Percentiles rank a stretch among this genome's conserved stretches.
Conservation (phyloP, 2,888 invertebrate species). For the Agrotis clavis region DNA sequence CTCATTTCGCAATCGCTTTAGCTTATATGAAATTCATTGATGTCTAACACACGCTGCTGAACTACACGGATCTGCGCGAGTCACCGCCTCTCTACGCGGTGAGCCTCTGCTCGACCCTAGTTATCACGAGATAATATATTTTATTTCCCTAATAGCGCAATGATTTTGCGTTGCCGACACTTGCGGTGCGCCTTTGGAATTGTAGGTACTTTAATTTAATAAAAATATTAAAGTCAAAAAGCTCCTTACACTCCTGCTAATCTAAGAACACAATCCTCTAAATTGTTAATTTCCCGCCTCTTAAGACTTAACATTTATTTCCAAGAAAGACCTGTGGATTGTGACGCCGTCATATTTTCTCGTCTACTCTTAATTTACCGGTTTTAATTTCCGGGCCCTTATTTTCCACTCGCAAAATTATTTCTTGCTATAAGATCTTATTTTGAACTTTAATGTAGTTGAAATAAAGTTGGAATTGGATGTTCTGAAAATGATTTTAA, state of each 20-base stretch:
- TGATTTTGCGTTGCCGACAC: not conserved
- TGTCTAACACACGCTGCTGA: too few species aligned
- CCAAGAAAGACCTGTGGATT: conserved; percentile 15
- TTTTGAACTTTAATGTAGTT: conserved; percentile 7
- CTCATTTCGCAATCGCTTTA: too few species aligned
- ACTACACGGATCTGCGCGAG: too few species aligned
- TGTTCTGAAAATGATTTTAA: not conserved
- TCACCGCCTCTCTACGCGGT: too few species aligned
- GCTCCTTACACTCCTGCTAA: not conserved
- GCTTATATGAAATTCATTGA: too few species aligned
- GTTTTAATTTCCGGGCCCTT: conserved; percentile 67
- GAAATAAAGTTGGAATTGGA: conserved; percentile 5
- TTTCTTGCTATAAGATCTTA: not conserved
- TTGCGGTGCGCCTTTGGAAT: not conserved
- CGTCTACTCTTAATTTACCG: conserved; percentile 65
- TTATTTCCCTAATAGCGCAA: too few species aligned
- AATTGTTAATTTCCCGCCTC: conserved; percentile 33
- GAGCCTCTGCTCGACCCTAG: too few species aligned
- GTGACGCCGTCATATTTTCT: conserved; percentile 51
- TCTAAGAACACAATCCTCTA: not conserved
- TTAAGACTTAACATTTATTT: conserved; percentile 36
- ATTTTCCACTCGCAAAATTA: conserved; percentile 30
- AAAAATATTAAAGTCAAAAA: not conserved
- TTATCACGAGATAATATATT: too few species aligned
- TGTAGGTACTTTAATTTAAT: too few species aligned